Evolutionary conservation across 1,140 invertebrate genomes (phyloP).

Genomic region (Campodea augens): DNA sequence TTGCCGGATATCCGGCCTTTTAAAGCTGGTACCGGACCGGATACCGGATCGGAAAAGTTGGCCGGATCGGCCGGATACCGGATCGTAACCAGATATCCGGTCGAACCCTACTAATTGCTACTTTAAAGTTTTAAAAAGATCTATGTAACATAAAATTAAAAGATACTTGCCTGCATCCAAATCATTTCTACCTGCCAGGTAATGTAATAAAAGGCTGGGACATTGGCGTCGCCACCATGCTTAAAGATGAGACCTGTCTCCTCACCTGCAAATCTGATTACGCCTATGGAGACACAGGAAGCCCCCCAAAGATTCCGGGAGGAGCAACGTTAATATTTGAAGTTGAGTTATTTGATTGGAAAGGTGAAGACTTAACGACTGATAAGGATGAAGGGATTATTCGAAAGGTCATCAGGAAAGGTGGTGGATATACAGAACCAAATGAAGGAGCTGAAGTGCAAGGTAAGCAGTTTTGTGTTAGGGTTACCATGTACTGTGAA

Average conservation of each 20-base stretch:
- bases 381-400: slow-evolving; percentile 66
- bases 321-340: slow-evolving; percentile 81
- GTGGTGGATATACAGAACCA: slow-evolving; percentile 46
- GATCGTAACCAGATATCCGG: too few species aligned
- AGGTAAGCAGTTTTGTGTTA: slow-evolving; percentile 27
- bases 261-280: slow-evolving; percentile 78
- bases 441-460: slow-evolving; percentile 60
- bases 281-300: slow-evolving; percentile 72
- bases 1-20: too few species aligned
- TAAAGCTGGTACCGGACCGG: too few species aligned
- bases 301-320: slow-evolving; percentile 74
- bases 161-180: background rate
- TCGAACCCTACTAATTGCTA: too few species aligned
- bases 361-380: slow-evolving; percentile 67
- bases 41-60: too few species aligned
- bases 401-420: slow-evolving; percentile 43
- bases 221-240: slow-evolving; percentile 84
- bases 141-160: background rate
- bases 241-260: slow-evolving; percentile 63
- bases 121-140: too few species aligned
- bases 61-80: too few species aligned
- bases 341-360: slow-evolving; percentile 71
- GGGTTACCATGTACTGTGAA: slow-evolving; percentile 2
- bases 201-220: slow-evolving; percentile 91
- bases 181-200: slow-evolving; percentile 24